Conservation (phyloP, 2,888 invertebrate genomes). For the Dysmachus trigonus region DNA sequence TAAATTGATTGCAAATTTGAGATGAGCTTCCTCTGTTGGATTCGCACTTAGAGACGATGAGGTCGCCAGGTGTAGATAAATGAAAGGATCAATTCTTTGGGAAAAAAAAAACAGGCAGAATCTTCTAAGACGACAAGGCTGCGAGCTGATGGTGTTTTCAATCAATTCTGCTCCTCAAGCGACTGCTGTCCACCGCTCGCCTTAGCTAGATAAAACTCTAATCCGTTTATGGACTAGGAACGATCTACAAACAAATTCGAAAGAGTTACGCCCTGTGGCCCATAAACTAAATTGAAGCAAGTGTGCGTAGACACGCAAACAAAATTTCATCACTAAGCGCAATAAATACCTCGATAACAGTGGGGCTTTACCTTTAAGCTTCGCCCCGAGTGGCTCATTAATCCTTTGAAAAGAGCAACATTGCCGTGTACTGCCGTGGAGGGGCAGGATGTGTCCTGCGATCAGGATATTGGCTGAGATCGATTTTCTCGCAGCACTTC, state of each 20-base stretch:
- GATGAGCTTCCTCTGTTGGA: neutral
- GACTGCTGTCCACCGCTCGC: neutral
- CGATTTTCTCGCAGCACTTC: neutral
- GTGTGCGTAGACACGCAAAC: neutral
- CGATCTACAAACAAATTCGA: neutral
- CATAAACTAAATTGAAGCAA: neutral
- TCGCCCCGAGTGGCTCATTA: neutral
- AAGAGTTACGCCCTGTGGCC: neutral
- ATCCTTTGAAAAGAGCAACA: neutral
- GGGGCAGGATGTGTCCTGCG: neutral
- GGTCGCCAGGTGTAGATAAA: neutral
- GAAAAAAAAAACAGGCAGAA: neutral
- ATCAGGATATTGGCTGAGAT: slow-evolving; percentile 1
- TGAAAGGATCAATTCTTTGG: neutral
- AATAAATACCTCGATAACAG: neutral
- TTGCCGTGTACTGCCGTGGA: neutral
- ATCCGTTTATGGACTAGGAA: neutral
- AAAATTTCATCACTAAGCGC: neutral
- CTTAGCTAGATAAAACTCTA: neutral
- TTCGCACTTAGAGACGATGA: neutral
- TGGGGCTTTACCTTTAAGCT: neutral
- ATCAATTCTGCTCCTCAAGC: neutral
- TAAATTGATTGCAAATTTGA: neutral
- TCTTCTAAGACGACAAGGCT: neutral
- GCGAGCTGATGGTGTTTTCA: neutral